Evolutionary conservation across 2,797 vertebrate genomes (phyloP), one percentile per base, ranked within the genome.

Genomic region (Alauda arvensis): DNA sequence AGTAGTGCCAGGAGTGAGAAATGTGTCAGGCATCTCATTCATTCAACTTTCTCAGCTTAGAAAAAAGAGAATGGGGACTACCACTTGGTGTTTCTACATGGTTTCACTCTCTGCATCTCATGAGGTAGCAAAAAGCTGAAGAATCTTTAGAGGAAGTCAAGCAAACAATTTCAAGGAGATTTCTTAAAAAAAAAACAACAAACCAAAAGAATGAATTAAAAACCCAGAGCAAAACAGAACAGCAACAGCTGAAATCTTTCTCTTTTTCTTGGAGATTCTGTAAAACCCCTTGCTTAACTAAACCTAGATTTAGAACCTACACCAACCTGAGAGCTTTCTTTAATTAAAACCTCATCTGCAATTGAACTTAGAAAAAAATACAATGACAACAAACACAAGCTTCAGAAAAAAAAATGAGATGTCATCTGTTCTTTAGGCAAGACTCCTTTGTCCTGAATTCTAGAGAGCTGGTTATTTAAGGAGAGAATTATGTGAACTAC

Each of bases 291-390:
- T 69, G 48, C 39, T 91, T 78, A 77, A 85, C 53, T 77, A 90
- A 90, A 57, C 46, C 29, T 85, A 43, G 42, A 39, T 91, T 82
- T 86, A 75, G 66, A 79, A 89, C 51, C 29, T 88, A 77, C 42
- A 82, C 39, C 23, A 75, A 29, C 51, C n/a, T 40, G 31, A 75
- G 48, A 59, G 28, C 25, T 91, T 95, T 78, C 85, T 90, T 95
- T 94, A 86, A 95, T 94, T 95, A 94, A 94, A 97, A 90, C 48
- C 81, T 95, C 90, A 87, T 95, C 87, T 2, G 1, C 81, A 92
- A 75, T 61, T 85, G 46, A 55, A 59, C 56, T 76, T 71, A 65
- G n/a, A 12, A 68, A 79, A 77, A 91, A 68, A 24, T 33, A 62
- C 23, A 10, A 26, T 0, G 3, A 80, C 59, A 87, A 83, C 69